Percentiles rank a stretch among this genome's conserved stretches.
These are phyloP conservation scores for Strongylocentrotus purpuratus DNA, from an alignment of 35 echinoderm and acorn worm species.

Conservation along the genomic window DNA sequence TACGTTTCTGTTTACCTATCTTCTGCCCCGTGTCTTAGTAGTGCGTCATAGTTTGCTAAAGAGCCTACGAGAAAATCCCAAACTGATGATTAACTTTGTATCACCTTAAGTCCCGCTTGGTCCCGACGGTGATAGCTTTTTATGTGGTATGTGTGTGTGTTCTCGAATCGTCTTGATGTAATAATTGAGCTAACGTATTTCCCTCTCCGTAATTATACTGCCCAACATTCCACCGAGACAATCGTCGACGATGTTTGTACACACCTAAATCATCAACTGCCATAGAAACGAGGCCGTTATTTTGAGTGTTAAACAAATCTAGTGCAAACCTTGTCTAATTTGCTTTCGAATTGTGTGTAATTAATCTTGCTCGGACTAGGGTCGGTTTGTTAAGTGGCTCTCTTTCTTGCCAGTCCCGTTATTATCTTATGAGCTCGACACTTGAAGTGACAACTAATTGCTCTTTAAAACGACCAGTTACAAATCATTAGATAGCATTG, in stretches of 20 bases:
- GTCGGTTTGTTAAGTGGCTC: background rate
- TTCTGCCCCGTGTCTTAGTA: background rate
- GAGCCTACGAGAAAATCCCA: slow-evolving; percentile 10
- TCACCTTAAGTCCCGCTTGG: background rate
- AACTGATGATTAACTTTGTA: slow-evolving; percentile 41
- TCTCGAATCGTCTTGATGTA: background rate
- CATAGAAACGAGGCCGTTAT: slow-evolving; percentile 43
- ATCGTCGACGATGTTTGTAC: slow-evolving; percentile 1
- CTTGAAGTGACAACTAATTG: slow-evolving; percentile 43
- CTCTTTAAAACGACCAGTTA: slow-evolving; percentile 36
- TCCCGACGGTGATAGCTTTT: background rate
- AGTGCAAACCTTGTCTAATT: slow-evolving; percentile 13
- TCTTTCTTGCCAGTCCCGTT: background rate
- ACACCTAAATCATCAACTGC: background rate
- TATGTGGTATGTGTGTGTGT: background rate
- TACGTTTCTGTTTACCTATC: slow-evolving; percentile 27
- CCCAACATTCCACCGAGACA: background rate
- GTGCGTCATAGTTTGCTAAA: slow-evolving; percentile 49
- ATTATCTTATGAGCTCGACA: slow-evolving; percentile 21
- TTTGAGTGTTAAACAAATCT: slow-evolving; percentile 40
- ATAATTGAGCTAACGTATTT: background rate
- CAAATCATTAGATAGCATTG: slow-evolving; percentile 14
- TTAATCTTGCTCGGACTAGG: slow-evolving; percentile 25
- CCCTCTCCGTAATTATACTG: slow-evolving; percentile 5
- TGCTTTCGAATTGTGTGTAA: background rate